phyloP scores from a whole-genome alignment of 53 echinoderm and acorn worm genomes.

The Holothuria scabra region DNA sequence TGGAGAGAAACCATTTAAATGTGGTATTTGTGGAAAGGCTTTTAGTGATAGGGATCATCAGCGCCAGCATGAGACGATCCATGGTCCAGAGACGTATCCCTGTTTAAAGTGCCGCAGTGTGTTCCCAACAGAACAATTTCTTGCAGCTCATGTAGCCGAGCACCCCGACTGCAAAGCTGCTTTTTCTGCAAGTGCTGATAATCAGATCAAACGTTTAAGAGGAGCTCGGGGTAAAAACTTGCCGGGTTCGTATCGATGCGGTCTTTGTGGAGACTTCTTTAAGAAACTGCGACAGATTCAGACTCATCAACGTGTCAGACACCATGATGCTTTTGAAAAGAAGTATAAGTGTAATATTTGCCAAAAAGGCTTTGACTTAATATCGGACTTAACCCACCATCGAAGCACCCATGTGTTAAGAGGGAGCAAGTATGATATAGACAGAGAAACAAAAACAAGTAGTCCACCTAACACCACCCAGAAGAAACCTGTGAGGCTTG shows the following conservation, averaged over 20 bases:
- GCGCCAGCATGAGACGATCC: constrained; percentile 96
- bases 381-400: constrained; percentile 95
- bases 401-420: constrained; percentile 86
- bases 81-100: constrained; percentile 97
- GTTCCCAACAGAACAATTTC: constrained; percentile 89
- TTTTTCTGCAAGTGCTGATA: constrained; percentile 79
- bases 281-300: constrained; percentile 97
- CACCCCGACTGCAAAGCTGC: constrained; percentile 95
- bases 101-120: constrained; percentile 92
- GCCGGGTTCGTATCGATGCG: constrained; percentile 87
- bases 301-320: constrained; percentile 96
- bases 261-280: constrained; percentile 93
- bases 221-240: constrained; percentile 76
- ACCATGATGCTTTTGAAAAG: constrained; percentile 97
- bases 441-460: constrained; percentile 63
- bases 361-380: constrained; percentile 94
- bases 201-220: constrained; percentile 73
- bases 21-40: constrained; percentile 94
- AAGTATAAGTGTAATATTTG: constrained; percentile 99
- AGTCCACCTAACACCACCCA: constrained; percentile 30
- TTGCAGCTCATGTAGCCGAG: constrained; percentile 87
- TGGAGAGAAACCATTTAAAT: constrained; percentile 97
- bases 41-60: constrained; percentile 98
- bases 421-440: constrained; percentile 84
- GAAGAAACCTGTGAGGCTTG: constrained; percentile 46